Evolutionary conservation across 2,113 vertebrate genomes (phyloP), one percentile per base, ranked within the genome.

Genomic region (Todiramphus chloris): DNA sequence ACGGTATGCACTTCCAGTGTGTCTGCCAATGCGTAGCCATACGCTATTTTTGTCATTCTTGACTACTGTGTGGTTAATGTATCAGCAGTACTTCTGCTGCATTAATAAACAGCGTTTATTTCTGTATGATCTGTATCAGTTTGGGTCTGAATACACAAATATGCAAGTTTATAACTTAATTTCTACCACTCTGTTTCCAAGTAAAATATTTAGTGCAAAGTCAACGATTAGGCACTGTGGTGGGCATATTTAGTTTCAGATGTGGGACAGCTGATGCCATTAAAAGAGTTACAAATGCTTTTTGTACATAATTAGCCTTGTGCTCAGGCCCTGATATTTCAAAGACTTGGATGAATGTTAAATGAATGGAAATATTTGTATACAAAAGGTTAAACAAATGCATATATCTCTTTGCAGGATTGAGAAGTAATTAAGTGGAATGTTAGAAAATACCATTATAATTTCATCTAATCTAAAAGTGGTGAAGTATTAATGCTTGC

Each of bases 251-350:
- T 73, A 60, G 35, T 72, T 94, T 91, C 83, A 87, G 66, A 82
- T 89, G 63, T 43, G 31, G 83, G 70, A 83, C 55, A 72, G 70
- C 12, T 62, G 62, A 89, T 93, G 58, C 73, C 43, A 73, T 90
- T 59, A 84, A 84, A 50, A 73, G 66, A 67, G 56, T 89, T 94
- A 91, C 37, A 95, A 94, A 94, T 87, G 41, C 4, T 89, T 23
- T 94, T 94, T 94, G 91, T 41, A 35, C 83, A 50, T 77, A 76
- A 94, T 95, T 95, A 95, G 67, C 66, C 44, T 91, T 83, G 84
- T 94, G 70, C 63, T 93, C 21, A 81, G 72, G 35, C 43, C 51
- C 35, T 91, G 83, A 67, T 83, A 62, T 89, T 89, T 92, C 80
- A 67, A 89, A 87, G 44, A 33, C 55, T 94, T 94, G 74, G 68